Conservation (phyloP, 2,888 invertebrate genomes). For the Platycnemis pennipes region DNA sequence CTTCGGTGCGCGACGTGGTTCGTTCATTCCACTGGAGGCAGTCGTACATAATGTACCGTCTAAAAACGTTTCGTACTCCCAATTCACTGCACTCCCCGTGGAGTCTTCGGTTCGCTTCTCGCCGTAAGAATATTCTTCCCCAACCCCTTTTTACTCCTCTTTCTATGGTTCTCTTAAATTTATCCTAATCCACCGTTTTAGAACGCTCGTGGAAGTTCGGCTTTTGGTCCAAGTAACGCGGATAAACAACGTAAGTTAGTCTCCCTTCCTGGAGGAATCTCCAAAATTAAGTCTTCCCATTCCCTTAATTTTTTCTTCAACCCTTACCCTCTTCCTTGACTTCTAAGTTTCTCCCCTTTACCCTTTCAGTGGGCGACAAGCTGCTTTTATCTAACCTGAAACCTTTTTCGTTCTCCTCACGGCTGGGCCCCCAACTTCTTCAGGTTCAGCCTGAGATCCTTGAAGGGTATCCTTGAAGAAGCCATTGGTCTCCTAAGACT, state of each 20-base stretch:
- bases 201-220: background rate
- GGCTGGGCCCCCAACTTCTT: background rate
- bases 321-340: background rate
- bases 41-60: background rate
- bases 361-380: background rate
- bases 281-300: slow-evolving; percentile 39
- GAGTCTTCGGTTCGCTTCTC: background rate
- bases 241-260: slow-evolving; percentile 61
- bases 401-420: background rate
- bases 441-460: background rate
- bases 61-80: background rate
- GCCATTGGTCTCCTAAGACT: background rate
- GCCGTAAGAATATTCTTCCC: too few relatives aligned
- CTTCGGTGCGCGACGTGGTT: background rate
- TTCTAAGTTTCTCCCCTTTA: slow-evolving; percentile 15
- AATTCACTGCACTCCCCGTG: background rate
- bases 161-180: background rate
- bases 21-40: background rate
- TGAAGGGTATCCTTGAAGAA: background rate
- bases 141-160: background rate
- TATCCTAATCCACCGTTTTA: background rate
- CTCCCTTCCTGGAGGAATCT: slow-evolving; percentile 41
- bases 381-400: background rate
- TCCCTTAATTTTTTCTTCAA: background rate
- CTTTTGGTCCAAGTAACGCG: slow-evolving; percentile 25